phyloP scores from a whole-genome alignment of 2,113 vertebrate genomes.

The Plestiodon gilberti region DNA sequence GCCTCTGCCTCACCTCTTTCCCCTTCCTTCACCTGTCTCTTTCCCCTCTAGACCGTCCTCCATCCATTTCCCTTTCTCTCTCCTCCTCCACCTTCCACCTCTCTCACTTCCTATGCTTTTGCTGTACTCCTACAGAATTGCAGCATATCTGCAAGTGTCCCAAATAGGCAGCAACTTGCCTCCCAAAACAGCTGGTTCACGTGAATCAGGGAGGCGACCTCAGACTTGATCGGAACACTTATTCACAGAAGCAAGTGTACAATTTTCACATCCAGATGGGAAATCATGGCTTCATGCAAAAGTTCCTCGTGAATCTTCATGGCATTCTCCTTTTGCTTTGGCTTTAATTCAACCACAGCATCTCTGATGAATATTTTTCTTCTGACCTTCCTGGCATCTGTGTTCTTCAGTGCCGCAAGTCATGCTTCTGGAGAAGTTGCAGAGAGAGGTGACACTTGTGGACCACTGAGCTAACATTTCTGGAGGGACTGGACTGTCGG shows the following conservation, averaged over 20 bases:
- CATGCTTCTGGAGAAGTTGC: background rate
- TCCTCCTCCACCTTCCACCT: too few relatives aligned
- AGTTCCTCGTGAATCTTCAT: background rate
- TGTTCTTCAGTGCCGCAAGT: background rate
- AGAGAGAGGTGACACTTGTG: background rate
- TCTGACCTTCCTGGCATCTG: background rate
- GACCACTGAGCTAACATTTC: background rate
- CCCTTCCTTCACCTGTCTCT: too few relatives aligned
- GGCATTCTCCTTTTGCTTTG: background rate
- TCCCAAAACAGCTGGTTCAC: too few relatives aligned
- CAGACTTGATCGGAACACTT: too few relatives aligned
- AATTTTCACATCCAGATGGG: background rate
- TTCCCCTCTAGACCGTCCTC: too few relatives aligned
- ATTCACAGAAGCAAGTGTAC: too few relatives aligned
- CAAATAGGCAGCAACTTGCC: background rate
- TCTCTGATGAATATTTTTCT: background rate
- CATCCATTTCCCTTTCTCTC: too few relatives aligned
- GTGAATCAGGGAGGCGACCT: too few relatives aligned
- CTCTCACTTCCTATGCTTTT: too few relatives aligned
- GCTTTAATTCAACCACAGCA: background rate
- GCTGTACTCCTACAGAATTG: too few relatives aligned
- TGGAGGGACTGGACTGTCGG: background rate
- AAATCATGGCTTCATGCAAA: background rate
- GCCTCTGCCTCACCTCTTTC: too few relatives aligned
- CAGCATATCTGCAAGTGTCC: background rate